phyloP scores from a whole-genome alignment of 2,888 invertebrate species.

The Cephalotes varians region DNA sequence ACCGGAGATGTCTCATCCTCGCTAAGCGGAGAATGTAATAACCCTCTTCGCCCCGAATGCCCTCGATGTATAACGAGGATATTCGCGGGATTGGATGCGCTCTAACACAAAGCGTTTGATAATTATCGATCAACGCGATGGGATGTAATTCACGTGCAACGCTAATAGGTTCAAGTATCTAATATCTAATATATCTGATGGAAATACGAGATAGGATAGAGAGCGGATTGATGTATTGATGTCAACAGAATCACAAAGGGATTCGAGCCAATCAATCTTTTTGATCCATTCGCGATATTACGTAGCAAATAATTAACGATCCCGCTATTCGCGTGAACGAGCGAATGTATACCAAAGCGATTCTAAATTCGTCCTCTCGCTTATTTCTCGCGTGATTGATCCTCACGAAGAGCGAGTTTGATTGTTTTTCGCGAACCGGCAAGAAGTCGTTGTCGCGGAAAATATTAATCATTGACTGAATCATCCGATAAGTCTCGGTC shows the following conservation, averaged over 20 bases:
- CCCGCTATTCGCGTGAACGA: not conserved
- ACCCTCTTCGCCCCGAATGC: slow-evolving; percentile 4
- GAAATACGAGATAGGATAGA: not conserved
- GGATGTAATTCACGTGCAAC: not conserved
- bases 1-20: slow-evolving; percentile 3
- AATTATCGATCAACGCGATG: slow-evolving; percentile 17
- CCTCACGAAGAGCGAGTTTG: not conserved
- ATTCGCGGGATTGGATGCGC: not conserved
- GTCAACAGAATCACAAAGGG: not conserved
- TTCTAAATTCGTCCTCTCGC: not conserved
- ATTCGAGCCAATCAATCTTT: not conserved
- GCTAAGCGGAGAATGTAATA: slow-evolving; percentile 18
- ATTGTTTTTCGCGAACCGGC: not conserved
- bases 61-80: not conserved
- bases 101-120: slow-evolving; percentile 2
- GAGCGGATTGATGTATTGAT: not conserved
- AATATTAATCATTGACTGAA: slow-evolving; percentile 11
- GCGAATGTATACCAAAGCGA: not conserved
- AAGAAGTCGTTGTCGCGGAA: not conserved
- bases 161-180: slow-evolving; percentile 1
- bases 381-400: not conserved
- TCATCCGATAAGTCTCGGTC: slow-evolving; percentile 23
- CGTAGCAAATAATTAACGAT: not conserved
- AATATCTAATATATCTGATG: not conserved
- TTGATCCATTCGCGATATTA: not conserved